Base-by-base conservation (phyloP, 2,113 vertebrate genomes). In the Callocephalon fimbriatum region DNA sequence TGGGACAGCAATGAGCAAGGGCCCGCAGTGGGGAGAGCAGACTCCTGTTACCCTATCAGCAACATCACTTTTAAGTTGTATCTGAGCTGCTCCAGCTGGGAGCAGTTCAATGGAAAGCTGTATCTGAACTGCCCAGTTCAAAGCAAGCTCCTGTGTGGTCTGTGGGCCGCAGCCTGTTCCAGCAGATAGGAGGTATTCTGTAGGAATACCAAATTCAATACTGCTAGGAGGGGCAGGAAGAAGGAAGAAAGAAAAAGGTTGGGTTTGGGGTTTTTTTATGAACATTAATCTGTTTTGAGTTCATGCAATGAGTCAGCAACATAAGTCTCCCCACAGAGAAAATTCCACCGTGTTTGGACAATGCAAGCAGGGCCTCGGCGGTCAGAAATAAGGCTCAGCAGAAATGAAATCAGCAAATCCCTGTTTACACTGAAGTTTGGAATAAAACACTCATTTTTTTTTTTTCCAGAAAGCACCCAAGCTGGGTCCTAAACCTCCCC, bases 301-400 rank as follows among this genome's bases (percentile, higher is more conserved):
- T 71, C 76, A 86, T 88, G 86, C 88, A 92, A 48, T 96, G 97
- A 97, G 94, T 97, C 94, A 97, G 97, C 96, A 95, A 77, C 65
- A 7, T 67, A 92, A 90, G 65, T 95, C 35, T 93, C 88, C 82
- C 78, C 92, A 91, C 95, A 94, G 94, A 97, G 95, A 97, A 93
- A 92, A 95, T 97, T 97, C 94, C 65, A 95, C 88, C 0, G 1
- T 2, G 21, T 44, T 91, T 53, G 95, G 92, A 96, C 95, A 96
- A 96, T 90, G 62, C 77, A 71, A 75, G 61, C 95, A 86, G 83
- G 68, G 92, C 76, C 68, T 40, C 18, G 1, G 27, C 1, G 3
- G 23, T 88, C 76, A 73, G 95, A 93, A 93, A 86, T 88, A 84
- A 92, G 88, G 88, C 90, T 94, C 86, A 94, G 95, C 83, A 78